phyloP scores from a whole-genome alignment of 2,113 vertebrate species.

The Scopus umbretta region DNA sequence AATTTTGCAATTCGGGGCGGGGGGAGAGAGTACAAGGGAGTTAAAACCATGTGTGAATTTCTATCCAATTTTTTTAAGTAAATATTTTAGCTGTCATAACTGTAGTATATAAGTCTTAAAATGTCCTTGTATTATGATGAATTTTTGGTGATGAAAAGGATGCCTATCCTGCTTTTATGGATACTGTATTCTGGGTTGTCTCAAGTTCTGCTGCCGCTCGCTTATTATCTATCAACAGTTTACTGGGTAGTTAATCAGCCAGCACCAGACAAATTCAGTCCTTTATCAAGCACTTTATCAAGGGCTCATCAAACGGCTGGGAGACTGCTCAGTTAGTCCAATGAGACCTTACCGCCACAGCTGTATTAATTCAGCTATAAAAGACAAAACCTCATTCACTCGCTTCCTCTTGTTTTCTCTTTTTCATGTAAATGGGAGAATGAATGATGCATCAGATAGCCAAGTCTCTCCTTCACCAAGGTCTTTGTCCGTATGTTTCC shows the following conservation, averaged over 20 bases:
- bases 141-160: not conserved
- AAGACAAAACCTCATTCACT: not conserved
- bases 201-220: not conserved
- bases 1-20: not conserved
- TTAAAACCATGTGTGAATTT: fast-evolving
- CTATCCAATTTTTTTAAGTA: not conserved
- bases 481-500: not conserved
- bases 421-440: not conserved
- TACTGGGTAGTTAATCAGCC: not conserved
- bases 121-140: fast-evolving
- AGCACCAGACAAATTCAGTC: not conserved
- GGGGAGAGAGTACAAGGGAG: not conserved
- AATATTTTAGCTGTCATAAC: not conserved
- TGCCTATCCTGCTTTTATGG: fast-evolving
- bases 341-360: not conserved
- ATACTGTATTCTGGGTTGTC: not conserved
- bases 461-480: not conserved
- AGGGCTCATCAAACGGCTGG: not conserved
- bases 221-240: not conserved
- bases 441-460: not conserved
- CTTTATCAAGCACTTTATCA: not conserved
- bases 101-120: not conserved
- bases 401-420: not conserved
- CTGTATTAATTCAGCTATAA: not conserved
- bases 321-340: not conserved